Base-by-base conservation (phyloP, 2,113 vertebrate species). In the Pristiophorus japonicus region DNA sequence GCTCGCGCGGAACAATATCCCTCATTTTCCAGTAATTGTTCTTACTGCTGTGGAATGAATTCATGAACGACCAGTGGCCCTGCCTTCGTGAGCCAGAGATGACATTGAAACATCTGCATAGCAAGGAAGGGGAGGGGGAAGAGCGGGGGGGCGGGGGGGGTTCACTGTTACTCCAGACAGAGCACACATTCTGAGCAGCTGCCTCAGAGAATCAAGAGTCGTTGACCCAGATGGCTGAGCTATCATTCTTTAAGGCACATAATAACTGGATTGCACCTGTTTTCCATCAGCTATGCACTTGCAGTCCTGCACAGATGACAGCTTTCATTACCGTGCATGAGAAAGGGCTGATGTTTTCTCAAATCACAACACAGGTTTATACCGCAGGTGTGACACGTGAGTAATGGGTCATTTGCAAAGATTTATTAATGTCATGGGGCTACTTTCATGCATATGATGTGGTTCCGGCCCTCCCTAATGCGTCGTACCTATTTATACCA, bases 201-300 rank as follows among this genome's bases (percentile, higher is more conserved):
- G 85, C 27, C 14, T 88, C 85, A 55, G 47, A 85, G 81, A 27
- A 55, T 87, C 84, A 27, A 55, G 51, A 4, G 30, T 59, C 47
- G 55, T 88, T 88, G 47, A 88, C 85, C 85, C 85, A 88, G 85
- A 88, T 88, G 85, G 51, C 85, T 88, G 24, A 59, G 47, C 85
- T 34, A 88, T 88, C 85, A 30, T 27, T 88, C 85, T 88, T 55
- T 59, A 51, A 88, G 47, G 85, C 47, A 55, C 47, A 59, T 55
- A 55, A 55, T 34, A 59, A 88, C 47, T 16, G 11, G 27, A 55
- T 55, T 51, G 47, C 85, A 88, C 85, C 85, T 88, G 85, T 88
- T 88, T 88, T 88, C 30, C 85, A 88, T 88, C 27, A 59, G 12
- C 47, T 34, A 59, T 55, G 85, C 84, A 87, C 84, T 87, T 87